phyloP scores from a whole-genome alignment of 2,113 vertebrate genomes.

The Balaenoptera acutorostrata region DNA sequence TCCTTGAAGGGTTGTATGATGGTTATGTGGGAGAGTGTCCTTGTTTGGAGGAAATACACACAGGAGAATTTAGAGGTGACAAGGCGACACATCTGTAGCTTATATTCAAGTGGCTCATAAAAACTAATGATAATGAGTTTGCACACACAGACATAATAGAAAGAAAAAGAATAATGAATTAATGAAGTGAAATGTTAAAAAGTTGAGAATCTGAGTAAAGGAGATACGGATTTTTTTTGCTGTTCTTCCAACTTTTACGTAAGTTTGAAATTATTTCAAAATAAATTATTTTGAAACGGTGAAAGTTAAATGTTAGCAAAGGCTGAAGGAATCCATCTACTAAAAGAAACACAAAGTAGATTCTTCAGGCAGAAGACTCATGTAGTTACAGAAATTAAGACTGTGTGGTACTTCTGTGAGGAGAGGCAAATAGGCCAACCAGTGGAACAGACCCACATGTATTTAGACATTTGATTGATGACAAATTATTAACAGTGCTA shows the following conservation, averaged over 20 bases:
- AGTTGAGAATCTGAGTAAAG: neutral
- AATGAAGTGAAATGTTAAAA: neutral
- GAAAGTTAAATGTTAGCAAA: neutral
- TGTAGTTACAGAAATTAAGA: neutral
- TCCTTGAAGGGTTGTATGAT: neutral
- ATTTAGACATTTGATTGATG: neutral
- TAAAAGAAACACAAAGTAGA: neutral
- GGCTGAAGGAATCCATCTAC: neutral
- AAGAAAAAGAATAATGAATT: neutral
- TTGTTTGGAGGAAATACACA: neutral
- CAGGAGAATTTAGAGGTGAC: neutral
- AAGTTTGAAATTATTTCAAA: neutral
- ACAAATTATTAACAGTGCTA: neutral
- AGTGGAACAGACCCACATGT: neutral
- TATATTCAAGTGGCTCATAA: neutral
- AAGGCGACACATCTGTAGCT: neutral
- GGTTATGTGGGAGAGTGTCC: neutral
- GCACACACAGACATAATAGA: neutral
- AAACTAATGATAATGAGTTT: neutral
- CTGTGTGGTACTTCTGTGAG: neutral
- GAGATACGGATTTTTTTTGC: neutral
- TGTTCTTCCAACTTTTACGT: neutral
- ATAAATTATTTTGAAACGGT: neutral
- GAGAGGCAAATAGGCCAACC: neutral
- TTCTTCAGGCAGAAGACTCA: neutral